Evolutionary conservation across 1,140 invertebrate species (phyloP).

Genomic region (Lutraria rhynchaena): DNA sequence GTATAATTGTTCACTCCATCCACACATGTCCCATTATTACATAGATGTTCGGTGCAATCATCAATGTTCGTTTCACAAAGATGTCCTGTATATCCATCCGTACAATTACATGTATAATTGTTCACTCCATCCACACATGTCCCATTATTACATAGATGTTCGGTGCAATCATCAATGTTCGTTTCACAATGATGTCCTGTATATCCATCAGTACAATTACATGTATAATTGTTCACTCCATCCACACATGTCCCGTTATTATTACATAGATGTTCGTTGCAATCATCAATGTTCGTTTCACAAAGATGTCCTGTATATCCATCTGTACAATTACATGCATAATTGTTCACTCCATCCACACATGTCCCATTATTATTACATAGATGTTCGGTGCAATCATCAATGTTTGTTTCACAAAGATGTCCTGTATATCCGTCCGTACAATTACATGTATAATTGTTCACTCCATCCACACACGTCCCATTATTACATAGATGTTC

Average conservation of each 20-base stretch:
- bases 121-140: constrained; percentile 38
- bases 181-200: constrained; percentile 16
- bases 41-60: no score
- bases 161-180: background rate
- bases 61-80: constrained; percentile 27
- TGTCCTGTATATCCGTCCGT: constrained; percentile 73
- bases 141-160: background rate
- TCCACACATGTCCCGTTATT: constrained; percentile 35
- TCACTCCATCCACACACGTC: constrained; percentile 5
- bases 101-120: constrained; percentile 51
- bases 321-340: background rate
- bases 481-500: background rate
- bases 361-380: constrained; percentile 3
- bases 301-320: constrained; percentile 1
- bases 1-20: no score
- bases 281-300: constrained; percentile 30
- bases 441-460: constrained; percentile 27
- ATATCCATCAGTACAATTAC: constrained; percentile 30
- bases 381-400: background rate
- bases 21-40: background rate
- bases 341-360: background rate
- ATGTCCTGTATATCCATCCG: constrained; percentile 34
- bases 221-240: constrained; percentile 13
- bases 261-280: constrained; percentile 30
- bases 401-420: constrained; percentile 33